Base-by-base conservation (phyloP, 2,797 vertebrate genomes). In the Esox masquinongy region DNA sequence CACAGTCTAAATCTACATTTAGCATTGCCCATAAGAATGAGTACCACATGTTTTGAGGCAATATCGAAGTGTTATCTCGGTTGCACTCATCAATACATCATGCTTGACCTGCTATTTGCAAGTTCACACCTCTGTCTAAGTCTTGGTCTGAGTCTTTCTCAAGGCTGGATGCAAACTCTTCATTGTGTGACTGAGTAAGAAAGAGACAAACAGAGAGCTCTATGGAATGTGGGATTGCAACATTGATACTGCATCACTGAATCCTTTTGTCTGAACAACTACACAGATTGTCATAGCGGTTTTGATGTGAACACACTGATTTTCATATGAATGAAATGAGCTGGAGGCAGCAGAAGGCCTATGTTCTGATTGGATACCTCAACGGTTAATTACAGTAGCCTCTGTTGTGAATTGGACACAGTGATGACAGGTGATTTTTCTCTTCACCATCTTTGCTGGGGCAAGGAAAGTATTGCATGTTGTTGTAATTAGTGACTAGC, bases 81-180 rank as follows among this genome's bases (percentile, higher is more conserved):
- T 51, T 17, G 50, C 51, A 53, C 51, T 19, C 16, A 53, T 53
- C 51, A 1, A 53, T 1, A 53, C 56, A 8, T 59, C 72, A 77
- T 77, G 75, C 80, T 75, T 78, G 79, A 87, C 79, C 77, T 79
- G 73, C 79, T 72, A 70, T 73, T 83, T 80, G 72, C 77, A 79
- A 70, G 22, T 80, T 91, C 79, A 80, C 82, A 78, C 81, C 77
- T 83, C 67, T 4, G 43, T 14, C 12, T 47, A 6, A 49, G 31
- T 53, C 71, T 78, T 73, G 16, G 3, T 4, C n/a, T n/a, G n/a
- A n/a, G n/a, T n/a, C 53, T 59, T n/a, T 8, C 9, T 22, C 56
- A 59, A 5, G 56, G 19, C 56, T 22, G n/a, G 8, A 24, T 6
- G 1, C 56, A 24, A n/a, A 3, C 15, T 5, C 56, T 59, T 22